Percentiles rank a stretch among this genome's conserved stretches.
These are phyloP conservation scores for Paragorgia papillata DNA, from an alignment of 92 coral and sea anemone species.

Conservation along the genomic window DNA sequence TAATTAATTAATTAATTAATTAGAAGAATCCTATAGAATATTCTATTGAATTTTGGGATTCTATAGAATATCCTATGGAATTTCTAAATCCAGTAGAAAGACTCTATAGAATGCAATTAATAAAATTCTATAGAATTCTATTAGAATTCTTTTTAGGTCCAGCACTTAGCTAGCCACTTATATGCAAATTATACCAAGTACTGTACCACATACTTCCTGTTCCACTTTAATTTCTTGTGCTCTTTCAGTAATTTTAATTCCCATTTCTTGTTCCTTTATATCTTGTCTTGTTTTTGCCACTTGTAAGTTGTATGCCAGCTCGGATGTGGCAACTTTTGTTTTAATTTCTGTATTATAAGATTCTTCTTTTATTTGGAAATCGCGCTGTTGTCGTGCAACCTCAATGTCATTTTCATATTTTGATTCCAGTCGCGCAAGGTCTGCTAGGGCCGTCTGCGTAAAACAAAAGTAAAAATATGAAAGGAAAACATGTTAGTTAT, in stretches of 20 bases:
- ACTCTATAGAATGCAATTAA: too few species aligned
- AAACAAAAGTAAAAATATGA: not conserved
- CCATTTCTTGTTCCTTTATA: conserved; percentile 93
- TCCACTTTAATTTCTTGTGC: conserved; percentile 93
- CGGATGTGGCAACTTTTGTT: conserved; percentile 86
- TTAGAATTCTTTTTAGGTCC: too few species aligned
- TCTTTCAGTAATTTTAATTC: conserved; percentile 85
- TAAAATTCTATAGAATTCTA: too few species aligned
- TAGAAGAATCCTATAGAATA: too few species aligned
- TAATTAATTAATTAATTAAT: too few species aligned
- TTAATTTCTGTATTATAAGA: conserved; percentile 85
- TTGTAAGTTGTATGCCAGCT: conserved; percentile 87
- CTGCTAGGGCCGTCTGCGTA: conserved; percentile 87
- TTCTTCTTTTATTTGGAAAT: conserved; percentile 86
- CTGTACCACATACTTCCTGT: conserved; percentile 76
- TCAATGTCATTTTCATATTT: conserved; percentile 93
- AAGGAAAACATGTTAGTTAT: not conserved
- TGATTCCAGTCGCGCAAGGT: conserved; percentile 85
- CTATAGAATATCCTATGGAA: too few species aligned
- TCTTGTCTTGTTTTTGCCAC: conserved; percentile 90
- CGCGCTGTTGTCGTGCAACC: conserved; percentile 90
- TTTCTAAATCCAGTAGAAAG: too few species aligned
- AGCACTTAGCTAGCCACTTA: too few species aligned
- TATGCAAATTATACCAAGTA: too few species aligned
- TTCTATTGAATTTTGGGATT: too few species aligned